Evolutionary conservation across 1,140 invertebrate genomes (phyloP).

Genomic region (Coelopa frigida): DNA sequence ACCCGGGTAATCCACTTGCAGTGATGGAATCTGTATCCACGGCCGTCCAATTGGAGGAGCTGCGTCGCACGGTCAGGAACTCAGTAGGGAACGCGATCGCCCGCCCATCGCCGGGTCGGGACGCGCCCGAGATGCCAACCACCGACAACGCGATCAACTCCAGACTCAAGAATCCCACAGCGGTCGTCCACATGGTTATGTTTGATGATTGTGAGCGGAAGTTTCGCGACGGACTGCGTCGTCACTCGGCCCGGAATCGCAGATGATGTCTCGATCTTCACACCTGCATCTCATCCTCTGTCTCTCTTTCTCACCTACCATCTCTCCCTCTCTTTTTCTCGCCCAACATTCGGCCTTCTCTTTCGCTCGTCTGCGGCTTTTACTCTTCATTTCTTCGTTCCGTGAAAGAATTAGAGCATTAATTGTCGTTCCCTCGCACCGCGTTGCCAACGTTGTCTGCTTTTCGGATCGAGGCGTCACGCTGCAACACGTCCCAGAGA

Average conservation of each 20-base stretch:
- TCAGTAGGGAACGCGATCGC: slow-evolving; percentile 7
- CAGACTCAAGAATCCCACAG: no score
- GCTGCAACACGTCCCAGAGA: no score
- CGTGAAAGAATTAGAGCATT: slow-evolving; percentile 41
- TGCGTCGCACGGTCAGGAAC: slow-evolving; percentile 25
- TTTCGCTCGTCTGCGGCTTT: not conserved
- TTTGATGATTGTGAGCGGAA: no score
- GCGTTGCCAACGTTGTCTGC: no score
- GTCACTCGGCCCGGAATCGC: slow-evolving; percentile 16
- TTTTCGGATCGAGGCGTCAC: no score
- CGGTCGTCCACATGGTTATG: no score
- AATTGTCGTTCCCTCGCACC: slow-evolving; percentile 24
- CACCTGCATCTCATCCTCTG: not conserved
- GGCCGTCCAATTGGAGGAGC: not conserved
- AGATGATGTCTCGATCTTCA: not conserved
- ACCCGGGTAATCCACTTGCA: no score
- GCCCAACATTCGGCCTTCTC: not conserved
- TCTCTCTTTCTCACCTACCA: not conserved
- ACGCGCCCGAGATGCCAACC: no score
- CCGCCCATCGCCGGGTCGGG: slow-evolving; percentile 9
- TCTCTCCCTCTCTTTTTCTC: not conserved
- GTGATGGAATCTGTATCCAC: slow-evolving; percentile 18
- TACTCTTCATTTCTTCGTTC: slow-evolving; percentile 6
- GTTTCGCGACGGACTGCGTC: not conserved
- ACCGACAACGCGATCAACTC: no score